Evolutionary conservation across 2,888 invertebrate species (phyloP).

Genomic region (Perithous albicinctus): DNA sequence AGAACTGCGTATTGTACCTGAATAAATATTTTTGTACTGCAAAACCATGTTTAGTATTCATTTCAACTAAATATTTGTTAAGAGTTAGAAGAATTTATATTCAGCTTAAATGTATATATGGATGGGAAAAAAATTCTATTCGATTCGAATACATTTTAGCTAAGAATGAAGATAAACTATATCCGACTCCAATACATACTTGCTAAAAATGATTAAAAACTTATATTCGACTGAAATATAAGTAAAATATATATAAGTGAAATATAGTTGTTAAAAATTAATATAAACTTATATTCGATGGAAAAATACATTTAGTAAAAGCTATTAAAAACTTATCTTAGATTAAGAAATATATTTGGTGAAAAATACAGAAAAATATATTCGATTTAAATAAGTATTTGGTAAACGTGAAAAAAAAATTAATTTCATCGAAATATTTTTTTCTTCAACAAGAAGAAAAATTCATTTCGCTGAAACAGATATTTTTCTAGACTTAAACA

Average conservation of each 20-base stretch:
- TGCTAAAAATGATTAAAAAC: no score
- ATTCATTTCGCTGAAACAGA: neutral
- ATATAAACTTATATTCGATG: no score
- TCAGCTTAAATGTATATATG: neutral
- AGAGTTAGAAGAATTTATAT: neutral
- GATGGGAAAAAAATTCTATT: neutral
- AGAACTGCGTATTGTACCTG: neutral
- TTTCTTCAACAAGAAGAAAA: neutral
- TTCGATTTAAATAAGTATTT: neutral
- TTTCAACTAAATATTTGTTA: neutral
- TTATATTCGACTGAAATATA: no score
- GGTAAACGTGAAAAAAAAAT: neutral
- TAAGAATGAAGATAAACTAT: no score
- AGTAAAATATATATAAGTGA: no score
- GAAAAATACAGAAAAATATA: neutral
- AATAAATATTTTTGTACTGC: neutral
- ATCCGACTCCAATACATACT: no score
- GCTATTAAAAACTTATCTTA: no score
- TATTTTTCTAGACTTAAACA: neutral
- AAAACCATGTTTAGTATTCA: neutral
- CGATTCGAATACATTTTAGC: neutral
- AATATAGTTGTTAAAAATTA: no score
- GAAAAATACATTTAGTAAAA: no score
- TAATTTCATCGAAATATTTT: neutral
- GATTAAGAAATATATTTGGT: no score